Evolutionary conservation across 2,888 invertebrate species (phyloP).

Genomic region (Mesoligia furuncula): DNA sequence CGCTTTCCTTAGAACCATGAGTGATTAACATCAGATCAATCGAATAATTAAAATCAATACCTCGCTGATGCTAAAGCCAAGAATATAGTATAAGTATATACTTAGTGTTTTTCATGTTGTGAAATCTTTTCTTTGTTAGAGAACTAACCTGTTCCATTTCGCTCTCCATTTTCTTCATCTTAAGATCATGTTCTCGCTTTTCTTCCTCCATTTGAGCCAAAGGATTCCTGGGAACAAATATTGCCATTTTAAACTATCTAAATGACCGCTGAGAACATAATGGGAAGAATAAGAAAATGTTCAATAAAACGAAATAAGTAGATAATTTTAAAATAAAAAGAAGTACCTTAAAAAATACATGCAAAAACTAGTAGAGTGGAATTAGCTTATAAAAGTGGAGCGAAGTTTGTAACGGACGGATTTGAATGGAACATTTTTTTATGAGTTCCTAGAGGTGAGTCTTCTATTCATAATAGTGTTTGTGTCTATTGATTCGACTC

Average conservation of each 20-base stretch:
- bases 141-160: conserved; percentile 96
- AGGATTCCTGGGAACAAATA: conserved; percentile 95
- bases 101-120: not conserved
- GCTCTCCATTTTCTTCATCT: conserved; percentile 99
- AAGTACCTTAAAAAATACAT: conserved; percentile 52
- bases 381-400: conserved; percentile 1
- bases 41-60: not conserved
- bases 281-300: conserved; percentile 5
- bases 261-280: not conserved
- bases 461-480: not conserved
- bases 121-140: not conserved
- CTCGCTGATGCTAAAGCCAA: not conserved
- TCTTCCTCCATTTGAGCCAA: conserved; percentile 99
- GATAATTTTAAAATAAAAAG: conserved; percentile 6
- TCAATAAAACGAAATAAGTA: not conserved
- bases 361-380: conserved; percentile 45
- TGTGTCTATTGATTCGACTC: not conserved
- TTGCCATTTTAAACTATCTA: conserved; percentile 39
- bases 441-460: too few species aligned
- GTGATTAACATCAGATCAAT: not conserved
- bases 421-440: not conserved
- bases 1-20: not conserved
- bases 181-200: conserved; percentile 98
- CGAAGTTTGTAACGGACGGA: not conserved
- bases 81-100: too few species aligned